A percentile compares a stretch with the other conserved stretches of the same genome.
These are phyloP conservation scores for Morus bassanus DNA, from an alignment of 2,797 vertebrate species.

Conservation along the genomic window DNA sequence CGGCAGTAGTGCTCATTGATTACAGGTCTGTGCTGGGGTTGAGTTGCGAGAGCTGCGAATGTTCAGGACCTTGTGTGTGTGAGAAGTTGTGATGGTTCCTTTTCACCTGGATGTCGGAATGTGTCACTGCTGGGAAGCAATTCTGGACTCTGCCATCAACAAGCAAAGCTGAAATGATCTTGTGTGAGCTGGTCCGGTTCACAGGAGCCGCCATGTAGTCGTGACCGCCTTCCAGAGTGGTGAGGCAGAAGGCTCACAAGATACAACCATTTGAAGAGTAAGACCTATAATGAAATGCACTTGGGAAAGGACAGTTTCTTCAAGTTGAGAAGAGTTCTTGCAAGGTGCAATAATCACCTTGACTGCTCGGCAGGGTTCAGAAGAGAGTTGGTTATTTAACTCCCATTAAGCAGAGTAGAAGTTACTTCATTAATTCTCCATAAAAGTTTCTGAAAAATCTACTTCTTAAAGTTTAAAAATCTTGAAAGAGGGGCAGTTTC, in stretches of 20 bases:
- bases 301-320: neutral
- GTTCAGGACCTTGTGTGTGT: too few relatives aligned
- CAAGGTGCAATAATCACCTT: neutral
- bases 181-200: neutral
- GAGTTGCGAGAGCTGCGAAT: neutral
- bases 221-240: too few relatives aligned
- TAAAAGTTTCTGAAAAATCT: neutral
- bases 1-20: rapidly evolving
- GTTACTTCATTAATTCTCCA: neutral
- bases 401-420: neutral
- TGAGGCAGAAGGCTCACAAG: neutral
- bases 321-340: neutral
- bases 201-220: neutral
- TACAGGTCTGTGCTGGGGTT: rapidly evolving
- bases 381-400: neutral
- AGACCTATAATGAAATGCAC: neutral
- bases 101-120: neutral
- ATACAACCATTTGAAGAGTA: too few relatives aligned
- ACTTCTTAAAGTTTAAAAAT: neutral
- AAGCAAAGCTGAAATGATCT: neutral
- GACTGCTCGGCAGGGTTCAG: neutral
- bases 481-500: neutral
- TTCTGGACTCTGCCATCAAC: neutral
- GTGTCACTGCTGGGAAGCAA: neutral
- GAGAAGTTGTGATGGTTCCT: neutral